A percentile compares a stretch with the other conserved stretches of the same genome.
These are phyloP conservation scores for Halcyon senegalensis DNA, from an alignment of 2,113 vertebrate species.

Conservation along the genomic window DNA sequence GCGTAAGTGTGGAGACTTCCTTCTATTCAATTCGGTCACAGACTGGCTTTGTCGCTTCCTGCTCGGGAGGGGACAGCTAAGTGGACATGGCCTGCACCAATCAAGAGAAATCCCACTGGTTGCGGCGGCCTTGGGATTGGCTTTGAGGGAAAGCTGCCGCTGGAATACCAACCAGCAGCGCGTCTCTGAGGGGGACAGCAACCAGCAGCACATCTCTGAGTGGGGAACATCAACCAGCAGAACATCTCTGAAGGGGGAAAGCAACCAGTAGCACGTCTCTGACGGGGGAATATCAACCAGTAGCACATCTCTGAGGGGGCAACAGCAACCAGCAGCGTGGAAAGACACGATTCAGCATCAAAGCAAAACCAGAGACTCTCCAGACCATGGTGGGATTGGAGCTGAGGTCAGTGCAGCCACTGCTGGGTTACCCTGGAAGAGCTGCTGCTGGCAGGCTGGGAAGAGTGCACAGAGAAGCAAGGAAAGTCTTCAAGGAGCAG, in stretches of 20 bases:
- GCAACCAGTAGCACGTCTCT: not conserved
- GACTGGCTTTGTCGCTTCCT: slow-evolving; percentile 77
- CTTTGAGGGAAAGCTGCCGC: not conserved
- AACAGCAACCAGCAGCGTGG: not conserved
- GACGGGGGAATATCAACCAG: too few species aligned
- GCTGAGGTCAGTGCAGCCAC: accelerated
- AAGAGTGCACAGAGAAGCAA: not conserved
- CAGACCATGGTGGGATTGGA: accelerated
- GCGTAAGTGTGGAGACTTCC: slow-evolving; percentile 83
- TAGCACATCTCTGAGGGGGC: too few species aligned
- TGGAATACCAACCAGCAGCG: not conserved
- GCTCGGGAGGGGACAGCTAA: slow-evolving; percentile 47
- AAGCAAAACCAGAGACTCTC: not conserved
- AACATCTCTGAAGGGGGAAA: not conserved
- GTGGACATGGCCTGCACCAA: slow-evolving; percentile 47
- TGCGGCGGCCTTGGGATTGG: not conserved
- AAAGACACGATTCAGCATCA: accelerated
- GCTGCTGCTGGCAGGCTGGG: not conserved
- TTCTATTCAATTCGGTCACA: slow-evolving; percentile 82
- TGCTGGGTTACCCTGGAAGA: not conserved
- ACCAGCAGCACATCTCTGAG: not conserved
- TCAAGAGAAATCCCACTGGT: not conserved
- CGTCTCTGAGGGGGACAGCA: not conserved
- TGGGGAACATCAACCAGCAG: too few species aligned
- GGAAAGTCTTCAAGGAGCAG: not conserved